phyloP scores from a whole-genome alignment of 2,797 vertebrate genomes.

The Siniperca undulata region DNA sequence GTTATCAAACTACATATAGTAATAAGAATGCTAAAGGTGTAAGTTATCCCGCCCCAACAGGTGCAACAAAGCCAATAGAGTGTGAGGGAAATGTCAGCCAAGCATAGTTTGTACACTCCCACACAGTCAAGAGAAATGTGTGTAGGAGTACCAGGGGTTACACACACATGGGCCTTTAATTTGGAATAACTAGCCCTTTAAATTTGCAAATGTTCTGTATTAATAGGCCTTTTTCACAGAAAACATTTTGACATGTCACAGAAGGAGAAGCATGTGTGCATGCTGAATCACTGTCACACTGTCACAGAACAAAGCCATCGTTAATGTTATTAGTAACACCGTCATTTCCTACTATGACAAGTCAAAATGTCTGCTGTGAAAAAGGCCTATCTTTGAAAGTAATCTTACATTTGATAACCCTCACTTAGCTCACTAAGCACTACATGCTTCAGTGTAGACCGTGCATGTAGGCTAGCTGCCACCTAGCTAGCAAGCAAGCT shows the following conservation, averaged over 20 bases:
- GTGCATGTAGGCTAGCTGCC: neutral
- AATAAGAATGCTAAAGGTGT: neutral
- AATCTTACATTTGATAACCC: neutral
- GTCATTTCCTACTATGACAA: neutral
- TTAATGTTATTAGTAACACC: neutral
- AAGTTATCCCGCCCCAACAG: neutral
- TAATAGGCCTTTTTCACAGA: neutral
- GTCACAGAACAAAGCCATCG: neutral
- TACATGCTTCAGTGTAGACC: no score
- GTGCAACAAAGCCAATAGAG: constrained; percentile 11
- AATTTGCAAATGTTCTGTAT: constrained; percentile 10
- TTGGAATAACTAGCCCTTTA: constrained; percentile 21
- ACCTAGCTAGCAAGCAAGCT: neutral
- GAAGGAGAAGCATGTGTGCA: neutral
- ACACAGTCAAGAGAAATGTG: constrained; percentile 9
- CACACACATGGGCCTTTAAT: constrained; percentile 1
- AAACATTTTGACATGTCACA: neutral
- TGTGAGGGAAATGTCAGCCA: constrained; percentile 38
- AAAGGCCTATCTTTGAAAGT: neutral
- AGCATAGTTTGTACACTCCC: constrained; percentile 16
- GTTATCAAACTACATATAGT: neutral
- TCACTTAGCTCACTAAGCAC: neutral
- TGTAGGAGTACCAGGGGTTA: neutral
- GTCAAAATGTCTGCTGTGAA: neutral
- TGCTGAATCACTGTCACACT: neutral